Conservation (phyloP, 2,888 invertebrate species). For the Cheilosia grossa region DNA sequence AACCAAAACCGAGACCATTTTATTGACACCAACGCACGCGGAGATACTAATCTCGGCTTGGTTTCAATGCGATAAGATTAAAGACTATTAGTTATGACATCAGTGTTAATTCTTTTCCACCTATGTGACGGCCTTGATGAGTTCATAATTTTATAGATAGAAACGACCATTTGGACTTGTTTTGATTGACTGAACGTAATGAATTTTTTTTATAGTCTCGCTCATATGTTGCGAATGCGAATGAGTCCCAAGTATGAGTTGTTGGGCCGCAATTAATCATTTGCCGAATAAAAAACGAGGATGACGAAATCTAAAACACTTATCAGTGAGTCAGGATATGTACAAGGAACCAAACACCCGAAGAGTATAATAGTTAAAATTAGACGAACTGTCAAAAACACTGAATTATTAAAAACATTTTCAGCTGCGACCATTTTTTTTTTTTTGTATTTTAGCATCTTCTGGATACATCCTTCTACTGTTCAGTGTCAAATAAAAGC, state of each 20-base stretch:
- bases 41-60: constrained; percentile 29
- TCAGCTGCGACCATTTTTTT: no score
- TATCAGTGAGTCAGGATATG: no score
- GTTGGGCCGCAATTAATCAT: constrained; percentile 1
- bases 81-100: constrained; percentile 44
- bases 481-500: no score
- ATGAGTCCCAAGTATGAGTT: constrained; percentile 7
- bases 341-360: no score
- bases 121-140: constrained; percentile 21
- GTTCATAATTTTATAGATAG: constrained; percentile 5
- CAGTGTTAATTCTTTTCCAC: constrained; percentile 37
- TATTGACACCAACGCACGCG: not conserved
- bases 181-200: constrained; percentile 35
- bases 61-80: constrained; percentile 46
- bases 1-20: not conserved
- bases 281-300: no score
- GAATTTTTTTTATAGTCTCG: constrained; percentile 5
- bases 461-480: no score
- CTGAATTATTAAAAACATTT: no score
- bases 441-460: no score
- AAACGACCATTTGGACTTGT: not conserved
- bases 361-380: no score
- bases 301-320: no score
- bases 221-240: constrained; percentile 7
- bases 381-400: no score